phyloP scores from a whole-genome alignment of 2,888 invertebrate genomes.

The Hedychridium roseum region DNA sequence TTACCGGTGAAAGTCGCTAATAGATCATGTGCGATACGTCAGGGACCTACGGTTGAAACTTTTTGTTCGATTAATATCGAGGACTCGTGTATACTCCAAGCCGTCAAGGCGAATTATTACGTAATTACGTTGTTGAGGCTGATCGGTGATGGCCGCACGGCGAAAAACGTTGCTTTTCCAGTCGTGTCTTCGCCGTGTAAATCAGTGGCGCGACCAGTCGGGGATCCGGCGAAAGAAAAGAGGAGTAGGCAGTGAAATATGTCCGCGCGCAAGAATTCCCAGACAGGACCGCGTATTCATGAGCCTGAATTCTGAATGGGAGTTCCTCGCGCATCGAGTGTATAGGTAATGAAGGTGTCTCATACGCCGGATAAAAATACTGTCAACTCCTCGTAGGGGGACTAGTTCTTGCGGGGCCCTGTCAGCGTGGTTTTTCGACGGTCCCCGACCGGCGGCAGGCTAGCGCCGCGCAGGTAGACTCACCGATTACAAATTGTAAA shows the following conservation, averaged over 20 bases:
- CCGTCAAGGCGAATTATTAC: too few relatives aligned
- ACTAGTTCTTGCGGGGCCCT: constrained; percentile 33
- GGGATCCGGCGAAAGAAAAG: neutral
- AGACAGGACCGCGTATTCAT: constrained; percentile 46
- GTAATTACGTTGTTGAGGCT: too few relatives aligned
- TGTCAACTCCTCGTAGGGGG: constrained; percentile 43
- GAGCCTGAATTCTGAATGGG: constrained; percentile 55
- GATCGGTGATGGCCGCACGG: too few relatives aligned
- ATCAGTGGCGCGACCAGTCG: too few relatives aligned
- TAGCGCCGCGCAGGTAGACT: constrained; percentile 47
- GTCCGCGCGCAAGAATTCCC: constrained; percentile 26
- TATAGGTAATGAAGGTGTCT: constrained; percentile 58
- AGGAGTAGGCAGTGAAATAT: constrained; percentile 1
- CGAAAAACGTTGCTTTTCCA: too few relatives aligned
- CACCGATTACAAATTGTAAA: constrained; percentile 57
- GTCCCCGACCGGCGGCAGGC: constrained; percentile 36
- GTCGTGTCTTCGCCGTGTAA: too few relatives aligned
- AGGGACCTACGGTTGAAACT: too few relatives aligned
- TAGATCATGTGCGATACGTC: too few relatives aligned
- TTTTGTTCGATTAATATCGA: too few relatives aligned
- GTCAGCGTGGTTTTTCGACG: constrained; percentile 47
- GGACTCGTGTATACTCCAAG: too few relatives aligned
- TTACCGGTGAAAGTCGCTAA: too few relatives aligned
- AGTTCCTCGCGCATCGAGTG: constrained; percentile 39
- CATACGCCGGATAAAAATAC: constrained; percentile 51